Evolutionary conservation across 2,888 invertebrate species (phyloP), one percentile per base, ranked within the genome.

Genomic region (Loripinus fragilis): DNA sequence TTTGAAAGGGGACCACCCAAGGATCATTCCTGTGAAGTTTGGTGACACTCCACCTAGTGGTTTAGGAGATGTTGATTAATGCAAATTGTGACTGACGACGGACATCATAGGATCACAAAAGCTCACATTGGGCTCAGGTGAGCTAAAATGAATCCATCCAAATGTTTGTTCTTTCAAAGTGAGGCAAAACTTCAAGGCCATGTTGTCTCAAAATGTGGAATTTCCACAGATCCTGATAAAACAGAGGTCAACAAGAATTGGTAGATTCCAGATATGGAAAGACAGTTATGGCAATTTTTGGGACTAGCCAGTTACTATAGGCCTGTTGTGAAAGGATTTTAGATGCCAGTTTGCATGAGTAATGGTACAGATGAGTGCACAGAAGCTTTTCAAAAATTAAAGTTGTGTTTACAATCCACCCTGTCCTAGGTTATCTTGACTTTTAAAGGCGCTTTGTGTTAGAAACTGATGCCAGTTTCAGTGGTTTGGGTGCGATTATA

Each of bases 381-480:
- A 10, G 15, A 66, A 41, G 71, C 81, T 67, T 84, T 86, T 64
- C 45, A 73, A 35, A 41, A 48, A 20, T 67, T 84, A 15, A 84
- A 85, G 76, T 33, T 74, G 10, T 42, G 52, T 17, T 55, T 86
- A 23, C 45, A 67, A 12, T 42, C 60, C 25, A 50, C 84, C 78
- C 78, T 12, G 68, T 86, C 30, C 42, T 83, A 50, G 81, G 81
- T 25, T 85, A 75, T 70, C 74, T 85, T 28, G 84, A 86, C 65
- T 85, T 74, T 55, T 69, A 52, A n/a, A 23, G 50, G 28, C 79
- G 81, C 17, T 87, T 25, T 20, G 30, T 55, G 10, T 17, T 55
- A 7, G 55, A 55, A 28, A 55, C 55, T 12, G 55, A 55, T 55
- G 55, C 55, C 28, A 55, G 55, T 25, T 55, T 55, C 28, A 20